A percentile compares a stretch with the other conserved stretches of the same genome.
Evolutionary conservation across 2,113 vertebrate species (phyloP).

Genomic region (Apus apus): DNA sequence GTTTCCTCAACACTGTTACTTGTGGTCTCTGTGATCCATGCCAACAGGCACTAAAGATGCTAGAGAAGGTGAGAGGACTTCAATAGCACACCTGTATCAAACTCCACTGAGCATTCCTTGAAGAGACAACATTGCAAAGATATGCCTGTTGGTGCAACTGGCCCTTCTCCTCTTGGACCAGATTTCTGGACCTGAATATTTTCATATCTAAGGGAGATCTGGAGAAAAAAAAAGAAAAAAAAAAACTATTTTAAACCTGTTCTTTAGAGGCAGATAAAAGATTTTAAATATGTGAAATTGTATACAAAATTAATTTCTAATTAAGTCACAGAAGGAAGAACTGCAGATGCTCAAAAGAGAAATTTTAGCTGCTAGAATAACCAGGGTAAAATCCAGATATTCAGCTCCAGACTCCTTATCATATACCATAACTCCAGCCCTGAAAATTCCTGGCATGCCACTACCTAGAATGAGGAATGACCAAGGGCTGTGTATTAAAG

Average conservation of each 20-base stretch:
- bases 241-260: background rate
- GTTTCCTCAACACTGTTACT: background rate
- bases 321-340: background rate
- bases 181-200: background rate
- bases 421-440: background rate
- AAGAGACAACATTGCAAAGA: background rate
- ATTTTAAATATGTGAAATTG: background rate
- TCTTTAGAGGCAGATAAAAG: background rate
- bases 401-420: background rate
- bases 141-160: background rate
- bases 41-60: background rate
- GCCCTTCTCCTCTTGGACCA: background rate
- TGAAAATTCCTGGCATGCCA: background rate
- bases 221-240: background rate
- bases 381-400: background rate
- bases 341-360: background rate
- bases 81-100: background rate
- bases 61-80: background rate
- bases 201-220: background rate
- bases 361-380: background rate
- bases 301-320: background rate
- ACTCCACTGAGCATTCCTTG: background rate
- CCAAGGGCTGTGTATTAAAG: background rate
- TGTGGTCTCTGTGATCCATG: background rate
- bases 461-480: background rate